Evolutionary conservation across 1,140 invertebrate species (phyloP), one percentile per base, ranked within the genome.

Genomic region (Cydia strobilella): DNA sequence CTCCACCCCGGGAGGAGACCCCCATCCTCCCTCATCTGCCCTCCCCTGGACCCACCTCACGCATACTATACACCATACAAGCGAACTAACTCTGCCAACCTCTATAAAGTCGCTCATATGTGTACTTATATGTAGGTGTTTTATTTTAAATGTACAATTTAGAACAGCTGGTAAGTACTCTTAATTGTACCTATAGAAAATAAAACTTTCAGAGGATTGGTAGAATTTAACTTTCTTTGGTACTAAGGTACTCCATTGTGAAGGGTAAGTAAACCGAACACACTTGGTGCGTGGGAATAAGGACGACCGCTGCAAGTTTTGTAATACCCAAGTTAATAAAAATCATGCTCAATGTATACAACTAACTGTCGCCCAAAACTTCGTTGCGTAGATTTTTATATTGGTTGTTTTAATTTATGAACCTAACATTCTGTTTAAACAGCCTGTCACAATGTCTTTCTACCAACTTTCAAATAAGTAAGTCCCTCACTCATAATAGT

Each of bases 91-190:
- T 90, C 84, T 84, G 84, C 82, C 78, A 86, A 79, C 87, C 83
- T 91, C 89, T 87, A 91, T 89, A 92, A 90, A 86, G 86, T 90
- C 84, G 80, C 74, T 84, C 84, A 81, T 84, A 82, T 84, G 82
- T 89, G 86, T 88, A 82, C 83, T 79, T 89, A 85, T 89, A 87
- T 85, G 80, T 79, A 82, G 66, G 69, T 79, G 86, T 82, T 92
- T 90, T 92, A 90, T 82, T 92, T 90, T 92, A 90, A 90, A 92
- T 92, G 88, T 81, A 84, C 86, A 90, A 90, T 91, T 91, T 88
- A 80, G 82, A 86, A 73, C 63, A 66, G 63, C 63, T 35, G 27
- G 25, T 15, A 66, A 66, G 63, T n/a, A 35, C 2, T 13, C 18
- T 6, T 3, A 65, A 12, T 7, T 62, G 25, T 31, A 31, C 54